These are phyloP conservation scores for Yponomeuta cagnagella DNA, from an alignment of 2,888 invertebrate genomes.

Conservation along the genomic window DNA sequence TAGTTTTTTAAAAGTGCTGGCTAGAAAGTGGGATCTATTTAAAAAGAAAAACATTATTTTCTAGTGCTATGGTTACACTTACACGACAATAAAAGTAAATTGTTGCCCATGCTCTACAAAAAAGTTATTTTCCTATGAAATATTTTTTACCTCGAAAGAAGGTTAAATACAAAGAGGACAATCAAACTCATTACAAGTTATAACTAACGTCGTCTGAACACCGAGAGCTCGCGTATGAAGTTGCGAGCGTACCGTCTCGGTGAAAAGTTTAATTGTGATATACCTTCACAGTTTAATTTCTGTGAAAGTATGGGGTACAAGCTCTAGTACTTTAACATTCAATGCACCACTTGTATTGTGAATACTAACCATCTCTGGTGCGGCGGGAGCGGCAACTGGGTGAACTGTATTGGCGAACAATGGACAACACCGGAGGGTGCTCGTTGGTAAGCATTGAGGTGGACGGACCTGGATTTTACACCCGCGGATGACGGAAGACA, in stretches of 20 bases:
- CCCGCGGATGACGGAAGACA: no score
- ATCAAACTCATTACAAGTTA: conserved; percentile 10
- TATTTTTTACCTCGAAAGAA: not conserved
- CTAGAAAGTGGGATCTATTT: no score
- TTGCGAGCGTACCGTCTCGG: not conserved
- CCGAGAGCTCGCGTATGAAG: conserved; percentile 3
- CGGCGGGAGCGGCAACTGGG: no score
- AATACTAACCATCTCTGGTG: no score
- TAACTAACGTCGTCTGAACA: conserved; percentile 8
- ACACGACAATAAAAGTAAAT: not conserved
- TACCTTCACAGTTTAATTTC: not conserved
- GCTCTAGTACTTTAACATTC: not conserved
- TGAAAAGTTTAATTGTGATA: conserved; percentile 2
- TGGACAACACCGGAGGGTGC: no score
- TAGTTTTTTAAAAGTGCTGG: no score
- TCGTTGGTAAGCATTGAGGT: no score
- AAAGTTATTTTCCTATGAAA: no score
- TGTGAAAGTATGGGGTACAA: not conserved
- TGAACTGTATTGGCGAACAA: no score
- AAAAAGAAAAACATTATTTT: no score
- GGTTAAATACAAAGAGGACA: not conserved
- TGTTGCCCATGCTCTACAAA: not conserved
- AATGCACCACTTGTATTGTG: not conserved
- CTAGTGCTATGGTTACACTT: no score
- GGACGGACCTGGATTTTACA: no score